Evolutionary conservation across 2,113 vertebrate genomes (phyloP), one percentile per base, ranked within the genome.

Genomic region (Myiopsitta monachus): DNA sequence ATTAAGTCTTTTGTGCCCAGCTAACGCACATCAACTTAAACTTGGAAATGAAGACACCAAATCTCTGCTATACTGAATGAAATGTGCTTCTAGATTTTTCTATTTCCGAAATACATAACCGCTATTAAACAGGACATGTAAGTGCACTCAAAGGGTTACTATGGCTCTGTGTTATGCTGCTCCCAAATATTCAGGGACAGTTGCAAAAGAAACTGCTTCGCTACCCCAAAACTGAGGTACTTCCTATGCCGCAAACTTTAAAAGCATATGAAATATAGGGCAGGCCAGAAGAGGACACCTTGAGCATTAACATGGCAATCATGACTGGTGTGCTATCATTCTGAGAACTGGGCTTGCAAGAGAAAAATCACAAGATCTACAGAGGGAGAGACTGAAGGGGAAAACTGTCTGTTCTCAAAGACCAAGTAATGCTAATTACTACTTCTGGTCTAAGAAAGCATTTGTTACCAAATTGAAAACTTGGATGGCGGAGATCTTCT

Each of bases 1-100:
- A 83, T 74, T 30, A 95, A 82, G 30, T 31, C 43, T 74, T 93
- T 47, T 86, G 66, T 95, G 47, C 86, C 47, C 75, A 85, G 57
- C 46, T 70, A 77, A 89, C 2, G 4, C 7, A 61, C 39, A 59
- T n/a, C n/a, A 67, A 76, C 52, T 72, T 77, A 72, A 81, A 51
- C 55, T 63, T 46, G 11, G 47, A 83, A 96, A 94, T 41, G 18
- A 67, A 93, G 72, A 55, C 18, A n/a, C 4, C 41, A 73, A 70
- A 85, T 31, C 49, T 70, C 67, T 43, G 22, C 22, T 8, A 5
- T 39, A 57, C 28, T 11, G 18, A 81, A 70, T 18, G 39, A 61
- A 75, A 83, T 39, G 47, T 44, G 9, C 19, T 51, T 81, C 38
- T 39, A 36, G 17, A 39, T n/a, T 85, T 73, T 89, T 82, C 38